Evolutionary conservation across 35 echinoderm and acorn worm species (phyloP).

Genomic region (Chiridota heheva): DNA sequence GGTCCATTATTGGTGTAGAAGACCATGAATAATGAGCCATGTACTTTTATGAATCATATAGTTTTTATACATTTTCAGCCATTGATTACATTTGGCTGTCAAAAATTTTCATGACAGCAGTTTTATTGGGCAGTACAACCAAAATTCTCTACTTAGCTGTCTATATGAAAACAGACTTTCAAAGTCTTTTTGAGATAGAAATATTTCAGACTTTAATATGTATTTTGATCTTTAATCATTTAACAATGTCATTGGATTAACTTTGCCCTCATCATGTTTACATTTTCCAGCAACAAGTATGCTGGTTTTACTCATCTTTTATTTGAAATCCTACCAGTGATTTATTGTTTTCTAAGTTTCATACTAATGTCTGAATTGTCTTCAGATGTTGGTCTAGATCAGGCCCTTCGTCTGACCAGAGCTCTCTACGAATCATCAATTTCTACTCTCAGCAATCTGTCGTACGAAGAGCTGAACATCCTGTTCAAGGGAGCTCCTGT

Average conservation of each 20-base stretch:
- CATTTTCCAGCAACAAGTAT: background rate
- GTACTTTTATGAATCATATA: too few relatives aligned
- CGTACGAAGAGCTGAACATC: slow-evolving; percentile 33
- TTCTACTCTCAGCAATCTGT: slow-evolving; percentile 49
- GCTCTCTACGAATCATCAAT: slow-evolving; percentile 68
- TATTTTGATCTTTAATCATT: too few relatives aligned
- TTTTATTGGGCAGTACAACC: too few relatives aligned
- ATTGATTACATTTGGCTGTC: too few relatives aligned
- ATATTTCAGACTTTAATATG: too few relatives aligned
- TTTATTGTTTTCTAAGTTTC: background rate
- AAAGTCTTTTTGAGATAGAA: too few relatives aligned
- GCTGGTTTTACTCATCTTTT: background rate
- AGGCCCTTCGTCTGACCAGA: slow-evolving; percentile 64
- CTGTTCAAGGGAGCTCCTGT: slow-evolving; percentile 66
- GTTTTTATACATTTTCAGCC: too few relatives aligned
- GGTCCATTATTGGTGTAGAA: too few relatives aligned
- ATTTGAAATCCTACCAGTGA: background rate
- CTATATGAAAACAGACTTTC: too few relatives aligned
- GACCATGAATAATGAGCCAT: too few relatives aligned
- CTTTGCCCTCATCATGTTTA: background rate
- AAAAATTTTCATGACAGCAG: too few relatives aligned
- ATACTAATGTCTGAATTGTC: slow-evolving; percentile 14
- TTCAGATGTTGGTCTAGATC: slow-evolving; percentile 75
- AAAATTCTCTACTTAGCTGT: too few relatives aligned
- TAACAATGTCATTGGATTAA: background rate